Base-by-base conservation (phyloP, 2,888 invertebrate species). In the Blastobasis adustella region DNA sequence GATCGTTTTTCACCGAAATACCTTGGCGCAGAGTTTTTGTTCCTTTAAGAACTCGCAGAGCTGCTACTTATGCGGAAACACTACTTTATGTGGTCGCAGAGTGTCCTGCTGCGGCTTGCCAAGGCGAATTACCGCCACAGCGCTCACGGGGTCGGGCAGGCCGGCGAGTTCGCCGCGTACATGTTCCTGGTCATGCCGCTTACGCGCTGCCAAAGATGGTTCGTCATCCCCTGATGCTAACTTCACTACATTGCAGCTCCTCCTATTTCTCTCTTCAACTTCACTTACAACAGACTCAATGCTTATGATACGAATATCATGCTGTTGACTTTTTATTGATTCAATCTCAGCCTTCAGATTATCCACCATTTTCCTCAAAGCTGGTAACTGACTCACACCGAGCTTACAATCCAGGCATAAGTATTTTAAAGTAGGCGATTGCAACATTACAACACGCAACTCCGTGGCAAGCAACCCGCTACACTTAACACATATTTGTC, bases 401-500 rank as follows among this genome's bases (percentile, higher is more conserved):
- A 46, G 38, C 6, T 6, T 38, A 46, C 46, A 46, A 7, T 43
- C 43, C 5, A 10, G 43, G n/a, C 43, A 43, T 10, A 43, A n/a
- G n/a, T 43, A 43, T 10, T 43, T 43, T 10, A 43, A n/a, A 5
- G 43, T 43, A 43, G 43, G 43, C n/a, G 43, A 43, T 10, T 43
- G 46, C n/a, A 46, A 23, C n/a, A 46, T 38, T 7, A 46, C 10
- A 37, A 46, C 46, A 9, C 46, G 7, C 9, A 46, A 9, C 38
- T 46, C 46, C 9, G 46, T 46, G 5, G 37, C 46, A 9, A 46
- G n/a, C n/a, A n/a, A n/a, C n/a, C 36, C 50, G 43, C 40, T 41
- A 40, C 50, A 50, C 45, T n/a, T n/a, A 46, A 50, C 50, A 40
- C 50, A 50, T 10, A 50, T 50, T 10, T 50, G 50, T 41, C 50